Base-by-base conservation (phyloP, 2,888 invertebrate genomes). In the Caenorhabditis macrosperma region DNA sequence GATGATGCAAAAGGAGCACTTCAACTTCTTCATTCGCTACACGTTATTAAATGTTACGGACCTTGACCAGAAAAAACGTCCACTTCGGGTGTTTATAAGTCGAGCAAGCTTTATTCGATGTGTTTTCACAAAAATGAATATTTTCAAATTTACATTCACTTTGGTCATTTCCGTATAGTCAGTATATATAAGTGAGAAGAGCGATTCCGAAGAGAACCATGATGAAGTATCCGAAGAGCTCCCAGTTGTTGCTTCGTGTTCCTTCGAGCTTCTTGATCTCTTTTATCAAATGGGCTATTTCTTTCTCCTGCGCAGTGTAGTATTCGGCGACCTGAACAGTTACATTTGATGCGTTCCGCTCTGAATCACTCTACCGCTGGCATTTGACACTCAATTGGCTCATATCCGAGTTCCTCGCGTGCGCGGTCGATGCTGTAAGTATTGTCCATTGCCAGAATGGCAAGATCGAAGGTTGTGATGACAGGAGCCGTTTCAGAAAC, bases 381-480 rank as follows among this genome's bases (percentile, higher is more conserved):
- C 74, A 74, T 74, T 0, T 24, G 30, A 59, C 50, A 55, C 2
- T 64, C 55, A 9, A 68, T 63, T n/a, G 79, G 68, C 4, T 46
- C 22, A 30, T 74, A 79, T 22, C 68, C 79, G 9, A 79, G 15
- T n/a, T 79, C 79, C 0, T 24, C 7, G 1, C 48, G 30, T 4
- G 79, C 79, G n/a, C 63, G 50, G 26, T 35, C 46, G 4, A 64
- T 63, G 38, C 46, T 48, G 24, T 69, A 79, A 2, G 79, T 79
- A 20, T 79, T 79, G 20, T 74, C 64, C 0, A 30, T 59, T 9
- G 74, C 63, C 1, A 79, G 46, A 17, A 74, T 52, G 0, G 55
- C 22, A 0, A 74, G 52, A 1, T 79, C 79, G 10, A 68, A 74
- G 12, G 35, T 55, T 20, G 74, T 55, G 0, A 79, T 38, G 1